A percentile compares a stretch with the other conserved stretches of the same genome.
phyloP scores from a whole-genome alignment of 2,797 vertebrate genomes.

The Chiroxiphia lanceolata region DNA sequence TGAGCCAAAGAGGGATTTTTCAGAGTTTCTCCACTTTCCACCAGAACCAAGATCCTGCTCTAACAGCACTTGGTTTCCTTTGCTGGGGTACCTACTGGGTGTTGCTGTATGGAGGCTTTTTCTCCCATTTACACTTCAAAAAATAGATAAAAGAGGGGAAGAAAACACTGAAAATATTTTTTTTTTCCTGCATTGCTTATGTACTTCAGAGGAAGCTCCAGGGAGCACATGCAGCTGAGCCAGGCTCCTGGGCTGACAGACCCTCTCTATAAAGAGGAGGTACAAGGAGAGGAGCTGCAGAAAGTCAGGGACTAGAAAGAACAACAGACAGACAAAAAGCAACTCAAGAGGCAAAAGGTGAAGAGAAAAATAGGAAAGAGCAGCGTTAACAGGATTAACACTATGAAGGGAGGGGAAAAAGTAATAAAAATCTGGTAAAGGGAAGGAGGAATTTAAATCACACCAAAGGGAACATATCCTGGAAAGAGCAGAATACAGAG shows the following conservation, averaged over 20 bases:
- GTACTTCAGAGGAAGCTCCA: not conserved
- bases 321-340: not conserved
- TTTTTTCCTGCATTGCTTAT: not conserved
- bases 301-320: not conserved
- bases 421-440: not conserved
- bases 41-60: not conserved
- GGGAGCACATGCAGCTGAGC: not conserved
- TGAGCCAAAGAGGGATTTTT: not conserved
- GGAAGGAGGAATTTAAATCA: not conserved
- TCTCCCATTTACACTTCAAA: not conserved
- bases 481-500: rapidly evolving
- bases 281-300: not conserved
- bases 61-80: not conserved
- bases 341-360: not conserved
- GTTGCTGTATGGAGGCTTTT: not conserved
- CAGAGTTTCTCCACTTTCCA: not conserved
- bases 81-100: not conserved
- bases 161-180: not conserved
- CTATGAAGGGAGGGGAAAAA: rapidly evolving
- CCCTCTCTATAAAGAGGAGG: not conserved
- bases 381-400: not conserved
- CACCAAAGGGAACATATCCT: not conserved
- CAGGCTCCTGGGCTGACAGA: not conserved
- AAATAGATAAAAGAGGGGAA: not conserved
- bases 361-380: not conserved